Evolutionary conservation across 2,797 vertebrate genomes (phyloP), one percentile per base, ranked within the genome.

Genomic region (Sciurus vulgaris): DNA sequence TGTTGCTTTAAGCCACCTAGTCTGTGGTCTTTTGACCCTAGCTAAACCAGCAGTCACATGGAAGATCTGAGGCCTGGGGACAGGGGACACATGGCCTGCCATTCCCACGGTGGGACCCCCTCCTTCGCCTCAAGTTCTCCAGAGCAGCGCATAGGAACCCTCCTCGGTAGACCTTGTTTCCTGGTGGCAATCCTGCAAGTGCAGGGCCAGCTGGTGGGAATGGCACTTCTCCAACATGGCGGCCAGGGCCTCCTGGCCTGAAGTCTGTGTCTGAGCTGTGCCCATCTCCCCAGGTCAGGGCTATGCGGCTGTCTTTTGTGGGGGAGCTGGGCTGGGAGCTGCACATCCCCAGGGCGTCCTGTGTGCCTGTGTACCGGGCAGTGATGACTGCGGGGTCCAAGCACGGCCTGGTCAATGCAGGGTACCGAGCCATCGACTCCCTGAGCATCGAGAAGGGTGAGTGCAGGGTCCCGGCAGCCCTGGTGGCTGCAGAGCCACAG

Each of bases 291-390:
- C 98, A 99, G 99, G 99, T 99, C 67, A 99, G 99, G 87, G 99
- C 99, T 63, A 99, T 99, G 98, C 98, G 99, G 67, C 96, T 99
- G 96, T 99, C 99, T 0, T 99, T 99, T 0, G 99, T 99, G 0
- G 99, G 99, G 0, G 99, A 99, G 98, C 98, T 99, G 96, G 99
- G 99, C 96, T 99, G 99, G 99, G 99, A 99, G 98, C 98, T 99
- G 96, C 99, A 99, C 61, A 97, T 99, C 89, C 99, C 99, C 73
- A 98, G 90, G 97, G 97, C 95, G 0, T 98, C 99, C 89, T 99
- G 99, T 3, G 97, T 99, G 79, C 98, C 98, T 0, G 99, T 99
- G 91, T 99, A 99, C 98, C 97, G n/a, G 0, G 99, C 99, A 0
- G 98, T 99, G 98, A 99, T 99, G 99, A 94, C 99, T 0, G 99